phyloP scores from a whole-genome alignment of 2,797 vertebrate genomes.

The Myotis vivesi region DNA sequence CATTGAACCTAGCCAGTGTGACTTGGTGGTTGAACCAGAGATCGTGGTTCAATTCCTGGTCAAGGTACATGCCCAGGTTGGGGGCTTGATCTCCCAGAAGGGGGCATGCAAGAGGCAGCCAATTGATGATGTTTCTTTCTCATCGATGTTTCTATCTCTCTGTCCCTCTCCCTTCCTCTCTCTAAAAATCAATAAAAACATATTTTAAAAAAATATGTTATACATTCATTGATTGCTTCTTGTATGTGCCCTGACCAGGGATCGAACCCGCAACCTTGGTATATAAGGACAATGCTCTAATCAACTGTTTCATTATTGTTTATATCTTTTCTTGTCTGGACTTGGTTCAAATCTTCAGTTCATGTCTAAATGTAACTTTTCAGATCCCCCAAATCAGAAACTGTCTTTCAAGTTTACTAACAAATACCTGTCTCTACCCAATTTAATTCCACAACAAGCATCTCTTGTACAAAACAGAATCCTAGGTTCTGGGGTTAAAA shows the following conservation, averaged over 20 bases:
- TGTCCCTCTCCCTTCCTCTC: too few species aligned
- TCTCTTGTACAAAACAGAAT: constrained; percentile 13
- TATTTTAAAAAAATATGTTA: background rate
- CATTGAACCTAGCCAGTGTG: background rate
- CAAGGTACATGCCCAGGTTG: too few species aligned
- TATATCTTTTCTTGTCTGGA: background rate
- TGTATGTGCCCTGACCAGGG: background rate
- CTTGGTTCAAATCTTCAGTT: constrained; percentile 21
- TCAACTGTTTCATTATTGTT: background rate
- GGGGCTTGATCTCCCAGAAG: too few species aligned
- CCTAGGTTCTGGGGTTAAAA: background rate
- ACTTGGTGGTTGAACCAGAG: too few species aligned
- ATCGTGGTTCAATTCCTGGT: too few species aligned
- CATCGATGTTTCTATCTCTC: too few species aligned
- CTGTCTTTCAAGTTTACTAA: constrained; percentile 18
- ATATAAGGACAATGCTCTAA: background rate
- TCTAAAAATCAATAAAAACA: too few species aligned
- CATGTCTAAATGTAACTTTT: background rate
- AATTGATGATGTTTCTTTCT: too few species aligned
- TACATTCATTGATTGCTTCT: background rate
- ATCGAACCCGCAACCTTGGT: background rate
- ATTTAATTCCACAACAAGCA: constrained; percentile 7
- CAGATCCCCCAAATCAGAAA: background rate
- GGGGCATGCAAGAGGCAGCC: too few species aligned
- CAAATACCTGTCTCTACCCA: background rate